A percentile compares a stretch with the other conserved stretches of the same genome.
These are phyloP conservation scores for Silvanus unidentatus DNA, from an alignment of 2,888 invertebrate genomes.

Conservation along the genomic window DNA sequence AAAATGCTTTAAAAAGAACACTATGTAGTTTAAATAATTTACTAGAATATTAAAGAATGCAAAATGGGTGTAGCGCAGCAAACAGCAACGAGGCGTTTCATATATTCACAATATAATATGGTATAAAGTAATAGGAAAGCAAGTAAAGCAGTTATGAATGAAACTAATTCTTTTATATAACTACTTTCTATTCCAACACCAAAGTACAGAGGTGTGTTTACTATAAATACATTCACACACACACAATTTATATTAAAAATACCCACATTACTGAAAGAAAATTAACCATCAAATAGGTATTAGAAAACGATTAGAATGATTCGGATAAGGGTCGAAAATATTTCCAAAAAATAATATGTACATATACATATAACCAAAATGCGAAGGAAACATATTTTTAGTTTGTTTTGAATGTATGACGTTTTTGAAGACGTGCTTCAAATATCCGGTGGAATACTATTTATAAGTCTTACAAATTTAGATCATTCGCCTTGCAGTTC, in stretches of 20 bases:
- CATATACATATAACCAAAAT: conserved; percentile 15
- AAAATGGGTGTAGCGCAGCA: conserved; percentile 16
- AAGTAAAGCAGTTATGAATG: conserved; percentile 21
- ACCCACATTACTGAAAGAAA: background rate
- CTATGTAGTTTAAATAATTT: conserved; percentile 2
- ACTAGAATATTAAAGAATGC: conserved; percentile 5
- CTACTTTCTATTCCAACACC: conserved; percentile 25
- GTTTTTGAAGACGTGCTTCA: conserved; percentile 41
- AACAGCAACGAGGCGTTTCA: conserved; percentile 15
- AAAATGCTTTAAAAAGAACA: too few relatives aligned
- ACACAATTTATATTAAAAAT: conserved; percentile 1
- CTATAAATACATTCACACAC: background rate
- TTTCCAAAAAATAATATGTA: background rate
- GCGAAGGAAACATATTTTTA: conserved; percentile 38
- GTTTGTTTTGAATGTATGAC: conserved; percentile 40
- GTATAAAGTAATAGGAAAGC: conserved; percentile 6
- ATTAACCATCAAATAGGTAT: background rate
- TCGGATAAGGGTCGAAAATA: too few relatives aligned
- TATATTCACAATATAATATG: conserved; percentile 3
- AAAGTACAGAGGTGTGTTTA: conserved; percentile 15
- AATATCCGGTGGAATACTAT: conserved; percentile 42
- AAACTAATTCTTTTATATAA: conserved; percentile 25
- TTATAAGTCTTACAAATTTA: conserved; percentile 40
- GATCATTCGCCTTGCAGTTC: conserved; percentile 38
- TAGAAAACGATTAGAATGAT: background rate